These are phyloP conservation scores for Drosophila aff. DNA, from an alignment of 1,140 invertebrate species.

Conservation along the genomic window DNA sequence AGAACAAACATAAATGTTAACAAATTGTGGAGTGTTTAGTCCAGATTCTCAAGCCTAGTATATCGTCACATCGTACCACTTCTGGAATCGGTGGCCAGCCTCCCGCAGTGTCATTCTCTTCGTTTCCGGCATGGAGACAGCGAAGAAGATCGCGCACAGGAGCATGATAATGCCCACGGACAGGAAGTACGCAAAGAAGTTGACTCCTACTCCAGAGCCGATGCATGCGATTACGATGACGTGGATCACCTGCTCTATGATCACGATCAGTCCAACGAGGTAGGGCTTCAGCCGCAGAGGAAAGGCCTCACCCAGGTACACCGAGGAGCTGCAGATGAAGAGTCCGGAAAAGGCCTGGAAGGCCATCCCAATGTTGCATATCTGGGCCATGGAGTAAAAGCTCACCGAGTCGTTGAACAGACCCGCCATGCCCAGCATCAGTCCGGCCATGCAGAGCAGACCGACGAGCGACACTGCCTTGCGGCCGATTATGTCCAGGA, in stretches of 20 bases:
- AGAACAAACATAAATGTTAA: not conserved
- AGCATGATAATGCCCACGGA: slow-evolving; percentile 62
- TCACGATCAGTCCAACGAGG: slow-evolving; percentile 55
- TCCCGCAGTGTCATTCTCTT: slow-evolving; percentile 50
- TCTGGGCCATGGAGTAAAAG: slow-evolving; percentile 43
- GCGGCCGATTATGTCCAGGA: slow-evolving; percentile 63
- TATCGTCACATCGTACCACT: slow-evolving; percentile 31
- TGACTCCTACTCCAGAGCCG: not conserved
- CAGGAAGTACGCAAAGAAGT: slow-evolving; percentile 51
- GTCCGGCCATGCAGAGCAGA: slow-evolving; percentile 55
- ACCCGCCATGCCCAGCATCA: slow-evolving; percentile 60
- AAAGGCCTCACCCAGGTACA: slow-evolving; percentile 72
- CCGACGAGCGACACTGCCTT: slow-evolving; percentile 55
- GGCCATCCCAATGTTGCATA: slow-evolving; percentile 47
- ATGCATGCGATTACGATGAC: slow-evolving; percentile 62
- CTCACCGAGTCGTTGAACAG: slow-evolving; percentile 32
- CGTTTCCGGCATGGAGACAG: slow-evolving; percentile 61
- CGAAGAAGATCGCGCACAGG: slow-evolving; percentile 39
- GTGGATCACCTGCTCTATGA: slow-evolving; percentile 66
- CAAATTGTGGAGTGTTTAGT: not conserved
- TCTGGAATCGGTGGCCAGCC: slow-evolving; percentile 55
- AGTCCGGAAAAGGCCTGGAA: slow-evolving; percentile 70
- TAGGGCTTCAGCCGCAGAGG: slow-evolving; percentile 62
- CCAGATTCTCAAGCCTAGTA: slow-evolving; percentile 14
- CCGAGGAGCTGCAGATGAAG: slow-evolving; percentile 55